Evolutionary conservation across 1,140 invertebrate genomes (phyloP), one percentile per base, ranked within the genome.

Genomic region (Brachionus calyciflorus): DNA sequence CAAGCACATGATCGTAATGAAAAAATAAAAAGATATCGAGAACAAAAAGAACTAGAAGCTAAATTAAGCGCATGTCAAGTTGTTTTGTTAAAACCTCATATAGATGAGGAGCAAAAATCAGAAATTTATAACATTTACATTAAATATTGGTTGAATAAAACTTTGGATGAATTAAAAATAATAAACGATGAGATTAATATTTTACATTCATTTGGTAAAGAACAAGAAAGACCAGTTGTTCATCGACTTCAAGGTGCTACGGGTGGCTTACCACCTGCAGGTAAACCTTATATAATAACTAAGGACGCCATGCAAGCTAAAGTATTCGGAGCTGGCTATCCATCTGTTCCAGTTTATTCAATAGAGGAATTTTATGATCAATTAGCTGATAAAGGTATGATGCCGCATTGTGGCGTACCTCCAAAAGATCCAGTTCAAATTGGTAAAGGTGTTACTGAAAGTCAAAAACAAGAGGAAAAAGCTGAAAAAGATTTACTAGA

Each of bases 281-380:
- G 33, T 19, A 76, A 76, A 41, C 93, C 95, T 0, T 91, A 98
- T 77, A 94, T 98, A 60, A 93, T 98, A 30, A 96, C 95, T 0
- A 90, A 90, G 80, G 91, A 94, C 85, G 89, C 89, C 41, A 77
- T 91, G 0, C 94, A 98, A 85, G 98, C 97, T 84, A 88, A 93
- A 78, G 92, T 98, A 2, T 96, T 90, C 86, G 96, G 96, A 6
- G 85, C 90, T 44, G 96, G 96, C 0, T 99, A 98, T 88, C 95
- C 95, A 0, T 91, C 92, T 81, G 82, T 97, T 75, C 94, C 96
- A 0, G 89, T 92, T 1, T 87, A 94, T 85, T 94, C 93, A 0
- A 91, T 99, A 0, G 90, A 96, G 81, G 95, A 98, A 84, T 97
- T 98, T 86, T 97, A 96, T 84, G 90, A 96, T 55, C 88, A 96